Conservation (phyloP, 2,113 vertebrate species). For the Lates calcarifer region DNA sequence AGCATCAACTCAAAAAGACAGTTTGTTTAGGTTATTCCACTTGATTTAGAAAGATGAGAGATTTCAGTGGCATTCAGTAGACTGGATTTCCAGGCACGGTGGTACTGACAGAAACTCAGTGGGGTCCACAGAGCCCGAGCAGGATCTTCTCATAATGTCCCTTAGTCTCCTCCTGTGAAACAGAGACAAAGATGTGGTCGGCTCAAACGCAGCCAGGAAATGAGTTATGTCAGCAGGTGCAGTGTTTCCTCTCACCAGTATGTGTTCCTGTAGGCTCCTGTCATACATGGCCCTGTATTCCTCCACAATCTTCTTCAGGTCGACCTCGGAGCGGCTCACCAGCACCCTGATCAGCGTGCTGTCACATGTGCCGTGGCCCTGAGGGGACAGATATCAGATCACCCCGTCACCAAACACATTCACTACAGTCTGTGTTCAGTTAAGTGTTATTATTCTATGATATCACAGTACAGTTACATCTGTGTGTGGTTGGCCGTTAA, state of each 20-base stretch:
- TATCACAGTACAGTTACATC: too few species aligned
- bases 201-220: not conserved
- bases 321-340: conserved; percentile 92
- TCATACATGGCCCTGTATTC: conserved; percentile 87
- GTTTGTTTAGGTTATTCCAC: not conserved
- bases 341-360: conserved; percentile 88
- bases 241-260: conserved; percentile 80
- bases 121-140: conserved; percentile 87
- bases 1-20: conserved; percentile 4
- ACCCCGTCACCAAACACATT: too few species aligned
- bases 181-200: conserved; percentile 21
- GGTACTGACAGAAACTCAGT: conserved; percentile 36
- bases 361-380: conserved; percentile 86
- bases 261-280: conserved; percentile 83
- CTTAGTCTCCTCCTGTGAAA: conserved; percentile 89
- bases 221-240: too few species aligned
- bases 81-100: not conserved
- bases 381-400: conserved; percentile 4
- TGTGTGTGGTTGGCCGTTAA: too few species aligned
- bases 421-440: not conserved
- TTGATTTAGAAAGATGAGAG: not conserved
- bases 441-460: not conserved
- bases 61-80: not conserved
- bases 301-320: conserved; percentile 90
- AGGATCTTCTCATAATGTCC: conserved; percentile 90